phyloP scores from a whole-genome alignment of 92 coral and sea anemone species.

The Epizoanthus scotinus region DNA sequence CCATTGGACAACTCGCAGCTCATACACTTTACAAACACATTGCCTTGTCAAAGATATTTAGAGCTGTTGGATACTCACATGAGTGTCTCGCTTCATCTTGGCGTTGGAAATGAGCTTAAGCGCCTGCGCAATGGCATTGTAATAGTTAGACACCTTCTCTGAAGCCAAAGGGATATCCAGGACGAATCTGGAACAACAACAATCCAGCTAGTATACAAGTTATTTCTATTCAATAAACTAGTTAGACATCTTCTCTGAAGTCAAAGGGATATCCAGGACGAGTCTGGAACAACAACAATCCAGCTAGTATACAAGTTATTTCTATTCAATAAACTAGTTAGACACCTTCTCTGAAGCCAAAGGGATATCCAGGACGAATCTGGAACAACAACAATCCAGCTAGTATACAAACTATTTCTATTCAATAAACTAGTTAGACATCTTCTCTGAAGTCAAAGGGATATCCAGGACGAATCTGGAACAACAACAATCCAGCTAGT shows the following conservation, averaged over 20 bases:
- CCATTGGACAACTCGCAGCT: too few relatives aligned
- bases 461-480: slow-evolving; percentile 72
- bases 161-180: slow-evolving; percentile 74
- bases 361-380: slow-evolving; percentile 72
- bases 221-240: slow-evolving; percentile 9
- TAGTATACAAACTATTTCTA: background rate
- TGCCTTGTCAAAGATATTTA: too few relatives aligned
- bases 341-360: slow-evolving; percentile 75
- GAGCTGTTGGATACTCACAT: slow-evolving; percentile 50
- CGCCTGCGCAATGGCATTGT: slow-evolving; percentile 76
- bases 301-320: background rate
- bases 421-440: slow-evolving; percentile 49
- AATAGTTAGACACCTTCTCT: slow-evolving; percentile 68
- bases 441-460: slow-evolving; percentile 71
- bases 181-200: slow-evolving; percentile 55
- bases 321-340: slow-evolving; percentile 34
- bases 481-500: background rate
- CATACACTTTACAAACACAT: too few relatives aligned
- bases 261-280: slow-evolving; percentile 68
- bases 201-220: background rate
- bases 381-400: background rate
- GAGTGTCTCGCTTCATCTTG: slow-evolving; percentile 66
- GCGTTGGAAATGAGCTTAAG: slow-evolving; percentile 67
- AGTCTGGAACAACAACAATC: slow-evolving; percentile 44
- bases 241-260: slow-evolving; percentile 72